phyloP scores from a whole-genome alignment of 2,888 invertebrate species.

The Phalera bucephala region DNA sequence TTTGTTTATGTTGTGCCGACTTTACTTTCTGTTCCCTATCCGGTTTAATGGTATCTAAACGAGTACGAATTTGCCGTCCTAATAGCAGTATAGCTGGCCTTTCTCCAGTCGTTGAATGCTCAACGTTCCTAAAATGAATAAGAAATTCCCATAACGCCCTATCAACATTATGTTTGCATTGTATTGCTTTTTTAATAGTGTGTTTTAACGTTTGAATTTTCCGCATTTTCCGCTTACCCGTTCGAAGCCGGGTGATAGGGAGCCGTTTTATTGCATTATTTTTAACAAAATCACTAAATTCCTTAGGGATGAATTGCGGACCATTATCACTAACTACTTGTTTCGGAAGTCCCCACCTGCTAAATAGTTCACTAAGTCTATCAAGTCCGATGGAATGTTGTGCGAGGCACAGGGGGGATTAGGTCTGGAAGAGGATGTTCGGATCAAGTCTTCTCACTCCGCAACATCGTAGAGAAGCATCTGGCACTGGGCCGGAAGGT shows the following conservation, averaged over 20 bases:
- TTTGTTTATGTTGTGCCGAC: background rate
- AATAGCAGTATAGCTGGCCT: conserved; percentile 7
- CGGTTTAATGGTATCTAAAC: conserved; percentile 5
- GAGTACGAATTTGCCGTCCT: conserved; percentile 6
- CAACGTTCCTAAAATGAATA: conserved; percentile 8
- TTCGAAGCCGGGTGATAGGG: conserved; percentile 4
- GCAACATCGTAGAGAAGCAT: too few relatives aligned
- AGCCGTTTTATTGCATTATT: background rate
- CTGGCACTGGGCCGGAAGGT: too few relatives aligned
- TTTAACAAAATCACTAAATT: background rate
- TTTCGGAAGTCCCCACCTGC: too few relatives aligned
- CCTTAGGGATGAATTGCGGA: background rate
- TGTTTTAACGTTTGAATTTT: conserved; percentile 14
- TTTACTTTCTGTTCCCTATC: conserved; percentile 1
- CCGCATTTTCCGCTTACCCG: conserved; percentile 19
- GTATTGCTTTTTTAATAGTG: conserved; percentile 18
- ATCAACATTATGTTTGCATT: conserved; percentile 6
- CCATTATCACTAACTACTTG: too few relatives aligned
- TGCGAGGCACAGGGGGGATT: too few relatives aligned
- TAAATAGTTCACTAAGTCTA: too few relatives aligned
- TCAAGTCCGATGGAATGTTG: too few relatives aligned
- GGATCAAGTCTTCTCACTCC: too few relatives aligned
- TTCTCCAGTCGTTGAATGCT: conserved; percentile 10
- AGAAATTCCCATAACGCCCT: background rate
- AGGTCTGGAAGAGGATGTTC: too few relatives aligned